phyloP scores from a whole-genome alignment of 1,140 invertebrate genomes.

The Chironomus striatipennis region DNA sequence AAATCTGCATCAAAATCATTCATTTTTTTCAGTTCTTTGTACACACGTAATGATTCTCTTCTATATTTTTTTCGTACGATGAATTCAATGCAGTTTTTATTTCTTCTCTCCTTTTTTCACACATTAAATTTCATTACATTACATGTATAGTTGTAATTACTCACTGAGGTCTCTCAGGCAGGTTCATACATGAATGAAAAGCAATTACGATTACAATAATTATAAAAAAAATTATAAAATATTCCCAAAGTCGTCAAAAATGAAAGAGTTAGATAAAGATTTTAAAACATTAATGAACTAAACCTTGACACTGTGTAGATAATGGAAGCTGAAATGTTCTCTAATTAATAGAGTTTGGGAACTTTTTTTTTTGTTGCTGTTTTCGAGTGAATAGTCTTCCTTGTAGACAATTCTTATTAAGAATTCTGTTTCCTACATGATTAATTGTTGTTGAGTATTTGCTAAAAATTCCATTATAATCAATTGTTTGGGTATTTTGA shows the following conservation, averaged over 20 bases:
- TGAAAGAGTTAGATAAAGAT: not conserved
- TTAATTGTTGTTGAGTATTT: too few species aligned
- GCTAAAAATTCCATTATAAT: too few species aligned
- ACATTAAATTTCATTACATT: slow-evolving; percentile 10
- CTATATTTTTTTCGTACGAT: not conserved
- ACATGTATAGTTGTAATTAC: not conserved
- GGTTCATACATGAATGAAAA: not conserved
- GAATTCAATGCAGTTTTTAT: not conserved
- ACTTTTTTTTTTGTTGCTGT: not conserved
- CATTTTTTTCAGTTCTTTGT: not conserved
- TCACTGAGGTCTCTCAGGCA: slow-evolving; percentile 4
- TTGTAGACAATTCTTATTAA: too few species aligned
- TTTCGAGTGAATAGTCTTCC: too few species aligned
- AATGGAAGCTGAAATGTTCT: not conserved
- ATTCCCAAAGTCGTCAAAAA: not conserved
- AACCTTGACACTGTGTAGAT: not conserved
- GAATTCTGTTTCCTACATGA: too few species aligned
- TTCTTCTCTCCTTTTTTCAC: not conserved
- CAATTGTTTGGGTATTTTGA: too few species aligned
- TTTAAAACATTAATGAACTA: not conserved
- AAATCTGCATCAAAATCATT: not conserved
- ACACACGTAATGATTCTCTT: not conserved
- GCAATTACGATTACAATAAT: not conserved
- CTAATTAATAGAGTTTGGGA: not conserved
- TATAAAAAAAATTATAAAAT: not conserved